phyloP scores from a whole-genome alignment of 1,140 invertebrate genomes.

The Carcinoscorpius rotundicauda region DNA sequence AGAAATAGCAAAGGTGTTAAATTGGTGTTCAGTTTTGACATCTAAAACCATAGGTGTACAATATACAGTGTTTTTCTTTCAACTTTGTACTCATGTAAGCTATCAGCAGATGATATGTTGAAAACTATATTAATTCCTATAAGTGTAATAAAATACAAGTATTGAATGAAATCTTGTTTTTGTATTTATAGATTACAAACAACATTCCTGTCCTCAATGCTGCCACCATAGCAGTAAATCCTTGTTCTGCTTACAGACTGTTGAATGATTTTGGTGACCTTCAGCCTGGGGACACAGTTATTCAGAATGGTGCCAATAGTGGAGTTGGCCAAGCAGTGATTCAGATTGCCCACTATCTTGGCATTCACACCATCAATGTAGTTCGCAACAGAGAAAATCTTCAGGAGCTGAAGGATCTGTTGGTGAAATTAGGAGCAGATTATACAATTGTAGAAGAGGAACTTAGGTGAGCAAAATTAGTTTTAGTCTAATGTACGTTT shows the following conservation, averaged over 20 bases:
- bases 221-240: constrained; percentile 83
- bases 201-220: constrained; percentile 56
- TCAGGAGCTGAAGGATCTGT: constrained; percentile 50
- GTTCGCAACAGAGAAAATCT: constrained; percentile 67
- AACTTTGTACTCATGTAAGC: too few species aligned
- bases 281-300: constrained; percentile 64
- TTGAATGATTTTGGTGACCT: constrained; percentile 75
- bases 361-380: constrained; percentile 49
- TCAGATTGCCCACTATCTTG: constrained; percentile 46
- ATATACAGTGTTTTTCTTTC: too few species aligned
- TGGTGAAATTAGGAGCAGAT: constrained; percentile 69
- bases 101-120: too few species aligned
- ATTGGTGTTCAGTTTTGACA: too few species aligned
- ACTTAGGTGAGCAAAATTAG: constrained; percentile 34
- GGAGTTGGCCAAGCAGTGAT: constrained; percentile 92
- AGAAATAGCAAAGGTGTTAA: too few species aligned
- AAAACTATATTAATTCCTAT: too few species aligned
- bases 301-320: constrained; percentile 96
- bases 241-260: constrained; percentile 94
- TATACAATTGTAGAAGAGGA: constrained; percentile 84
- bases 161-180: too few species aligned
- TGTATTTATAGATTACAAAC: constrained; percentile 17
- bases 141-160: too few species aligned
- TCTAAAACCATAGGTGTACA: too few species aligned
- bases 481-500: too few species aligned